phyloP scores from a whole-genome alignment of 2,888 invertebrate genomes.

The Oscheius sp. region DNA sequence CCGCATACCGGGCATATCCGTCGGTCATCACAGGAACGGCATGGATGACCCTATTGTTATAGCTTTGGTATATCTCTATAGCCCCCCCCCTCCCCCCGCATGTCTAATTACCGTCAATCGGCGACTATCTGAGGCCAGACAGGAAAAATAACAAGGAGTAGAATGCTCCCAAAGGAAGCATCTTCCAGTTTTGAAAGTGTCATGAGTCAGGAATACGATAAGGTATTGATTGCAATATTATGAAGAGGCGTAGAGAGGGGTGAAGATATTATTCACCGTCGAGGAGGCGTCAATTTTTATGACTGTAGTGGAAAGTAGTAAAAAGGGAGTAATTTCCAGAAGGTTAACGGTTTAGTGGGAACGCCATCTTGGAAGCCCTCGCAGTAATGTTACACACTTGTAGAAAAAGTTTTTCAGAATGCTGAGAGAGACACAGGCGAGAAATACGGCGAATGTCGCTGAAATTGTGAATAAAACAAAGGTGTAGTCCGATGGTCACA shows the following conservation, averaged over 20 bases:
- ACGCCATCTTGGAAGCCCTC: conserved; percentile 14
- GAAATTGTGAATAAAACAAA: background rate
- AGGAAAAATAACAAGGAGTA: too few relatives aligned
- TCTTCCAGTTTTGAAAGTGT: background rate
- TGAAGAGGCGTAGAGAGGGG: background rate
- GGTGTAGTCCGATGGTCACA: too few relatives aligned
- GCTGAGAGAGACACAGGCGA: background rate
- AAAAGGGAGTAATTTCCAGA: background rate
- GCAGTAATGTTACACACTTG: conserved; percentile 18
- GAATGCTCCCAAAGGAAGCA: background rate
- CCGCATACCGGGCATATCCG: conserved; percentile 23
- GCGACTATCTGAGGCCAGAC: background rate
- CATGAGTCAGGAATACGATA: conserved; percentile 11
- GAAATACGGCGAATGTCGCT: background rate
- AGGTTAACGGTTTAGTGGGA: background rate
- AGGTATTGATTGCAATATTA: conserved; percentile 7
- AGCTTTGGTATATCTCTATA: background rate
- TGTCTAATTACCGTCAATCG: conserved; percentile 16
- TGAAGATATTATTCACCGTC: background rate
- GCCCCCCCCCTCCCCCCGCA: too few relatives aligned
- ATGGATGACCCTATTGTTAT: conserved; percentile 22
- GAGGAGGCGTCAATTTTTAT: background rate
- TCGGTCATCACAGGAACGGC: conserved; percentile 23
- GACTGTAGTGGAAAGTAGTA: background rate
- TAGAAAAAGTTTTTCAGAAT: conserved; percentile 9